Conservation (phyloP, 2,888 invertebrate species). For the Drosophila siamana region DNA sequence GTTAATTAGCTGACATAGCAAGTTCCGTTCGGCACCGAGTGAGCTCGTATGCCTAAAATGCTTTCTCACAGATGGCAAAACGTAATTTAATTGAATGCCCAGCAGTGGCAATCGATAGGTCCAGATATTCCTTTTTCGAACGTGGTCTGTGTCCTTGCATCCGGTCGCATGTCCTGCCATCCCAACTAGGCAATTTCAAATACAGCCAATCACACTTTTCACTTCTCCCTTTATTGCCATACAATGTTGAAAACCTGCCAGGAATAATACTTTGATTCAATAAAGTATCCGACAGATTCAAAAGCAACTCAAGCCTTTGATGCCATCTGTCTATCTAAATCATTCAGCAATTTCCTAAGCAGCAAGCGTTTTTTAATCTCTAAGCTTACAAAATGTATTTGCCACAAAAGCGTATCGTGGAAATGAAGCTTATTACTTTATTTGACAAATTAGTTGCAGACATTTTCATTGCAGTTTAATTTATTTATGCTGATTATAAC, state of each 20-base stretch:
- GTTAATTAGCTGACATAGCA: slow-evolving; percentile 41
- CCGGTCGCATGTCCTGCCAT: slow-evolving; percentile 39
- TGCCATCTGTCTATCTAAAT: too few relatives aligned
- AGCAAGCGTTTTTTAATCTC: too few relatives aligned
- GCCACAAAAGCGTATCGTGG: too few relatives aligned
- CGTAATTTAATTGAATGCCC: slow-evolving; percentile 35
- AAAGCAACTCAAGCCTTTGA: not conserved
- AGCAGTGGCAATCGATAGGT: slow-evolving; percentile 34
- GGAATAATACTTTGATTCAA: not conserved
- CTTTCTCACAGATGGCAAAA: slow-evolving; percentile 4
- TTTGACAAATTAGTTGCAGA: too few relatives aligned
- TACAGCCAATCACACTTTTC: slow-evolving; percentile 17
- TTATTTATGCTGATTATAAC: not conserved
- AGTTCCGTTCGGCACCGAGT: slow-evolving; percentile 5
- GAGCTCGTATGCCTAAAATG: not conserved
- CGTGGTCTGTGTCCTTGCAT: slow-evolving; percentile 8
- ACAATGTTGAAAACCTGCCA: not conserved
- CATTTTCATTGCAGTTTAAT: too few relatives aligned
- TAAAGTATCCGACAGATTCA: not conserved
- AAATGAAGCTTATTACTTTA: too few relatives aligned
- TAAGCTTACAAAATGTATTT: too few relatives aligned
- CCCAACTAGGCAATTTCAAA: slow-evolving; percentile 24
- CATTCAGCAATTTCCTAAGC: too few relatives aligned
- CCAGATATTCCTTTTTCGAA: slow-evolving; percentile 1
- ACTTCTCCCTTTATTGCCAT: not conserved